phyloP scores from a whole-genome alignment of 2,888 invertebrate genomes.

The Ornithoptera priamus region DNA sequence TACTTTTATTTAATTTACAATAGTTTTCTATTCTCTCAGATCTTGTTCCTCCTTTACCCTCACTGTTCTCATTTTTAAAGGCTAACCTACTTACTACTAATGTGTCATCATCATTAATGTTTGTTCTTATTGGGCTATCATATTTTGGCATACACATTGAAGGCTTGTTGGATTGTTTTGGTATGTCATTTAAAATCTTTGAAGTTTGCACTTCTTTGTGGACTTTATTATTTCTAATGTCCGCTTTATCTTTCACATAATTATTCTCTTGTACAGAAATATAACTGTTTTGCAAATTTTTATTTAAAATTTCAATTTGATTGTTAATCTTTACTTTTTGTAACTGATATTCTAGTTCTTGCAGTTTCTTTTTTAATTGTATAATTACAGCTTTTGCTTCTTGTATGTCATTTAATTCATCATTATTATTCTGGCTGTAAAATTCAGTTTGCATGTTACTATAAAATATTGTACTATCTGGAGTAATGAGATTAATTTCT shows the following conservation, averaged over 20 bases:
- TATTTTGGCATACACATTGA: slow-evolving; percentile 70
- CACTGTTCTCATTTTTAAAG: slow-evolving; percentile 52
- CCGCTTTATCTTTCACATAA: slow-evolving; percentile 47
- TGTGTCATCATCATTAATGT: slow-evolving; percentile 61
- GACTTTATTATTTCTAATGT: slow-evolving; percentile 41
- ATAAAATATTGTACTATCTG: slow-evolving; percentile 45
- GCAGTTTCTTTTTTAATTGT: slow-evolving; percentile 59
- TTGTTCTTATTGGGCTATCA: slow-evolving; percentile 62
- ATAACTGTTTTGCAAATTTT: slow-evolving; percentile 56
- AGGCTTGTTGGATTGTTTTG: slow-evolving; percentile 60
- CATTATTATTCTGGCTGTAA: slow-evolving; percentile 61
- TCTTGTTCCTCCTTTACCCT: slow-evolving; percentile 60
- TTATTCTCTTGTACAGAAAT: slow-evolving; percentile 46
- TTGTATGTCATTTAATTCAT: slow-evolving; percentile 62
- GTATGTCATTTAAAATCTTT: slow-evolving; percentile 48
- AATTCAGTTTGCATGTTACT: slow-evolving; percentile 51
- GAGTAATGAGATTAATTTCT: slow-evolving; percentile 45
- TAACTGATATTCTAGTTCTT: slow-evolving; percentile 65
- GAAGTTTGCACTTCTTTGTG: slow-evolving; percentile 59
- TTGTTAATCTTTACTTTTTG: slow-evolving; percentile 62
- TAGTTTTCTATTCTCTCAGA: slow-evolving; percentile 77
- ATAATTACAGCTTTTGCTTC: slow-evolving; percentile 66
- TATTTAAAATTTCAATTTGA: slow-evolving; percentile 62
- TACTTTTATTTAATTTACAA: slow-evolving; percentile 77
- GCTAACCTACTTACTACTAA: slow-evolving; percentile 66